Evolutionary conservation across 2,113 vertebrate genomes (phyloP).

Genomic region (Cheirogaleus medius): DNA sequence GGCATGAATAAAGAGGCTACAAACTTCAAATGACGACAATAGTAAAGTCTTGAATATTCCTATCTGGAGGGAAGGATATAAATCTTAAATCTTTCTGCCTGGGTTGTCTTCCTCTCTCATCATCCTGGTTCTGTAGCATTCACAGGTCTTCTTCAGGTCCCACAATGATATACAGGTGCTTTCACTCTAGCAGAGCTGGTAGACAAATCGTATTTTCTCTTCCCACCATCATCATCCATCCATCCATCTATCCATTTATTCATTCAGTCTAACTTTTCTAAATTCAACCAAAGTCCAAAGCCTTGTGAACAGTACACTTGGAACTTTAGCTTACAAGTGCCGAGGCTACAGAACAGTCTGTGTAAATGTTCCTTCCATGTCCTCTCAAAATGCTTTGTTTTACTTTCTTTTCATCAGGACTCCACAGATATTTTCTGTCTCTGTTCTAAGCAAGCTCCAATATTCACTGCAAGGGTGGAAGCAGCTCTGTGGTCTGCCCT

Average conservation of each 20-base stretch:
- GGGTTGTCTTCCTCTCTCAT: background rate
- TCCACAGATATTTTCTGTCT: background rate
- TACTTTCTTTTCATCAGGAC: background rate
- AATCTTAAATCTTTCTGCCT: background rate
- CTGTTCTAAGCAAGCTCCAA: background rate
- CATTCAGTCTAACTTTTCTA: background rate
- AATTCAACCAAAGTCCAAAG: background rate
- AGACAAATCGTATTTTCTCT: background rate
- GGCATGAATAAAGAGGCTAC: background rate
- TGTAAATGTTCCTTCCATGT: background rate
- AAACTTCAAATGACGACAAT: background rate
- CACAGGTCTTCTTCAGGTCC: background rate
- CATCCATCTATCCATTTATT: background rate
- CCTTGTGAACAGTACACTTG: background rate
- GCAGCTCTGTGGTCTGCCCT: background rate
- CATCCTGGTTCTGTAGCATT: background rate
- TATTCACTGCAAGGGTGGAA: background rate
- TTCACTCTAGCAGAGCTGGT: background rate
- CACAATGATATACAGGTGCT: background rate
- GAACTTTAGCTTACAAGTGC: background rate
- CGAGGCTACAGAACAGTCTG: background rate
- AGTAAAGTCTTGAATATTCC: background rate
- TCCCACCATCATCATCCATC: background rate
- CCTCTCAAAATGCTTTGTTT: background rate
- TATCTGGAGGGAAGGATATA: background rate